phyloP scores from a whole-genome alignment of 1,140 invertebrate genomes.

The Ips nitidus region DNA sequence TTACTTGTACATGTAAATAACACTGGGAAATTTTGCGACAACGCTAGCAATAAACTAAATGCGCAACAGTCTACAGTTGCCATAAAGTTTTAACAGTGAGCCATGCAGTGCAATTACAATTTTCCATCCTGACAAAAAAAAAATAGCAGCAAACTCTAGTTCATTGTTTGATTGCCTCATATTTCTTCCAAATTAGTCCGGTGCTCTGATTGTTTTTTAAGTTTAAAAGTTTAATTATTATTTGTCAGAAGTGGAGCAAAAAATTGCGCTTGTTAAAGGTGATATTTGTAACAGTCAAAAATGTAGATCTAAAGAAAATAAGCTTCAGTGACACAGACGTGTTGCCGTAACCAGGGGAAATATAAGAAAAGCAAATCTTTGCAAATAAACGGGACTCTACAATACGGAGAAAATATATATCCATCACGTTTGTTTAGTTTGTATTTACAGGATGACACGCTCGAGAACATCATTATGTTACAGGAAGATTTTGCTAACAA shows the following conservation, averaged over 20 bases:
- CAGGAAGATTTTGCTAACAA: conserved; percentile 8
- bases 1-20: no score
- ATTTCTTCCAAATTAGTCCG: conserved; percentile 4
- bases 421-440: conserved; percentile 6
- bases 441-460: neutral
- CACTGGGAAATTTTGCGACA: no score
- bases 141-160: neutral
- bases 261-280: neutral
- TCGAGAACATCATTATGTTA: conserved; percentile 9
- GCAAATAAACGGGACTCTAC: conserved; percentile 8
- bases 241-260: neutral
- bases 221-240: neutral
- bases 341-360: neutral
- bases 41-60: conserved; percentile 9
- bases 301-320: no score
- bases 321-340: neutral
- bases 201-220: neutral
- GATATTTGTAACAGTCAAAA: no score
- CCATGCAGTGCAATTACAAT: conserved; percentile 9
- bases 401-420: conserved; percentile 12
- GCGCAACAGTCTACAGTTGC: conserved; percentile 6
- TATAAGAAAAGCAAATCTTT: conserved; percentile 11
- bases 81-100: conserved; percentile 12
- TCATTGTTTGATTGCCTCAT: conserved; percentile 13
- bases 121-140: conserved; percentile 6